These are phyloP conservation scores for Torymus tubicola DNA, from an alignment of 2,888 invertebrate species.

Conservation along the genomic window DNA sequence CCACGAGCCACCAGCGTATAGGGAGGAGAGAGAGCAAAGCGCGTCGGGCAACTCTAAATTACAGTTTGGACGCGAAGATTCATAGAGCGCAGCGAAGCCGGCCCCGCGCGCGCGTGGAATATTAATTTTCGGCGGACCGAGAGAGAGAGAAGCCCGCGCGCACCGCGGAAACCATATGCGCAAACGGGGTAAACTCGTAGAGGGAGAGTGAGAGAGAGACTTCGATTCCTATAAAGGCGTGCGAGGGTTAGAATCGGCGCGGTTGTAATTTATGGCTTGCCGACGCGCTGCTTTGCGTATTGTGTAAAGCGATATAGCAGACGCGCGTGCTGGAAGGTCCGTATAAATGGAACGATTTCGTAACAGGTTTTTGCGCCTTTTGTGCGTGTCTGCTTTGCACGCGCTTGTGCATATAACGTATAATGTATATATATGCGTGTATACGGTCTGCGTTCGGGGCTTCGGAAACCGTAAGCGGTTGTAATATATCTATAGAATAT, in stretches of 20 bases:
- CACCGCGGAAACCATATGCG: slow-evolving; percentile 68
- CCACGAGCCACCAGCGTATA: background rate
- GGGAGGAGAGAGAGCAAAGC: slow-evolving; percentile 31
- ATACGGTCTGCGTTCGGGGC: no score
- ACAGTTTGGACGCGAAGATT: slow-evolving; percentile 25
- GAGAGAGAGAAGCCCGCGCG: background rate
- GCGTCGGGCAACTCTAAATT: slow-evolving; percentile 55
- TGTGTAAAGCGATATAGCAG: slow-evolving; percentile 13
- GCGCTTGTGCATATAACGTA: background rate
- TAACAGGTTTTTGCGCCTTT: slow-evolving; percentile 37
- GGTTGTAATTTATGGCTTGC: slow-evolving; percentile 13
- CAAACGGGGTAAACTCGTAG: slow-evolving; percentile 67
- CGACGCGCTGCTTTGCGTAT: background rate
- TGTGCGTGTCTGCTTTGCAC: background rate
- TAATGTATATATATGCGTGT: no score
- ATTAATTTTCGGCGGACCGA: slow-evolving; percentile 57
- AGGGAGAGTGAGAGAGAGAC: slow-evolving; percentile 59
- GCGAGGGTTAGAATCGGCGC: slow-evolving; percentile 8
- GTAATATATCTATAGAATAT: no score
- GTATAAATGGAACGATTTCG: slow-evolving; percentile 5
- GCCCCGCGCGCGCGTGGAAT: slow-evolving; percentile 52
- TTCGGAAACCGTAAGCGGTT: no score
- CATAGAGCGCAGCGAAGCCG: background rate
- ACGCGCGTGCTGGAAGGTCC: no score
- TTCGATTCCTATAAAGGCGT: slow-evolving; percentile 62